Base-by-base conservation (phyloP, 2,113 vertebrate species). In the Isichthys henryi region DNA sequence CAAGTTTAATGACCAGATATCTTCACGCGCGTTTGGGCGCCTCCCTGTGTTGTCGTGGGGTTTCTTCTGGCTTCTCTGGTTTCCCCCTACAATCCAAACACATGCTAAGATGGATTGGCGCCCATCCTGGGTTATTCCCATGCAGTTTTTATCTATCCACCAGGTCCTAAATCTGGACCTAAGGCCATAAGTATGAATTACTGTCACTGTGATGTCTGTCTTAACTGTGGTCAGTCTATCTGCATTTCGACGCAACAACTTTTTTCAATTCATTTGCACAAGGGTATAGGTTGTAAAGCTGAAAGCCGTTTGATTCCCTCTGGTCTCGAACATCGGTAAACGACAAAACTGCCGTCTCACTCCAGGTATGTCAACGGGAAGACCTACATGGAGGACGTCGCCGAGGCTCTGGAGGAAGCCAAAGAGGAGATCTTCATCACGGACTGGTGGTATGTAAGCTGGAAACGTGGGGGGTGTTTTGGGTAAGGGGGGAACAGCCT, bases 361-460 rank as follows among this genome's bases (percentile, higher is more conserved):
- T 66, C 21, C 88, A 89, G 88, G 98, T 99, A 99, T 88, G 97
- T 99, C 62, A 99, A 99, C 31, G 97, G 98, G 0, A 99, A 97
- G 94, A 96, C 95, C 4, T 99, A 99, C 94, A 99, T 99, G 91
- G 97, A 98, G 94, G 98, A 99, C 0, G 96, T 99, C 0, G 98
- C 98, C 0, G 92, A 98, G 45, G 98, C 98, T 56, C 95, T 99
- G 95, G 98, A 99, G 93, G 97, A 96, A 6, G 98, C 98, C 0
- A 96, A 96, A 74, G 98, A 99, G 89, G 98, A 99, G 90, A 99
- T 99, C 93, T 99, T 99, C 89, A 99, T 99, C 95, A 99, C 98
- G 0, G 98, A 99, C 92, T 99, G 98, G 98, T 99, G 98, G 98
- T 99, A 93, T 49, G 97, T 97, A 35, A 15, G 31, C 27, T 50